These are phyloP conservation scores for Spondyliosoma cantharus DNA, from an alignment of 2,797 vertebrate genomes.

Conservation along the genomic window DNA sequence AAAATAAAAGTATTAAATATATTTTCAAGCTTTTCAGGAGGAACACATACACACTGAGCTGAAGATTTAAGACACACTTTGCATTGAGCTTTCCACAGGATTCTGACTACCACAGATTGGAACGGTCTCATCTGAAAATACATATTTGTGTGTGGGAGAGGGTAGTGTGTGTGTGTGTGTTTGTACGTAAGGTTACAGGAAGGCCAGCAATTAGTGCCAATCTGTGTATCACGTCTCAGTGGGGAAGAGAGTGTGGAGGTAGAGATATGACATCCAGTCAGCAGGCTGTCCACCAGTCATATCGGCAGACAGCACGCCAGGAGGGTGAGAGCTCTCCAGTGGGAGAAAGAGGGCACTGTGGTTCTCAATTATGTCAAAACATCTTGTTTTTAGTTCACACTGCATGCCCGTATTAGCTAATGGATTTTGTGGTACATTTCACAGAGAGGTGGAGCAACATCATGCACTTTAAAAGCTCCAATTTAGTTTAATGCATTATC, in stretches of 20 bases:
- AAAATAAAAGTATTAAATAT: neutral
- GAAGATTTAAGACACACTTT: constrained; percentile 8
- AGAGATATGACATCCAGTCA: constrained; percentile 61
- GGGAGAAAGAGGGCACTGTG: constrained; percentile 11
- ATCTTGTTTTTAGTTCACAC: constrained; percentile 30
- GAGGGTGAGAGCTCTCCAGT: constrained; percentile 23
- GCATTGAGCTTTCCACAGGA: constrained; percentile 2
- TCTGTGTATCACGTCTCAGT: constrained; percentile 60
- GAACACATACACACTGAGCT: neutral
- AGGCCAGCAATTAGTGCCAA: constrained; percentile 68
- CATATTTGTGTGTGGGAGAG: constrained; percentile 34
- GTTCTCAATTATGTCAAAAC: constrained; percentile 32
- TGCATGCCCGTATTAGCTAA: constrained; percentile 25
- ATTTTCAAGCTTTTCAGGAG: neutral
- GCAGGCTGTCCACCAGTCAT: constrained; percentile 44
- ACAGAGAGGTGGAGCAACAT: neutral
- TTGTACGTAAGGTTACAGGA: constrained; percentile 27
- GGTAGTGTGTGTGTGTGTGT: constrained; percentile 26
- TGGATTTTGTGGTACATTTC: constrained; percentile 22
- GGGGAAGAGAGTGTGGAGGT: constrained; percentile 49
- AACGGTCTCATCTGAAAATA: constrained; percentile 15
- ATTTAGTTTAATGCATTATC: constrained; percentile 23
- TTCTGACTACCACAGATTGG: constrained; percentile 12
- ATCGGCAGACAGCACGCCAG: constrained; percentile 40
- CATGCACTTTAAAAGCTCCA: neutral